phyloP scores from a whole-genome alignment of 2,888 invertebrate genomes.

The Patella caerulea region DNA sequence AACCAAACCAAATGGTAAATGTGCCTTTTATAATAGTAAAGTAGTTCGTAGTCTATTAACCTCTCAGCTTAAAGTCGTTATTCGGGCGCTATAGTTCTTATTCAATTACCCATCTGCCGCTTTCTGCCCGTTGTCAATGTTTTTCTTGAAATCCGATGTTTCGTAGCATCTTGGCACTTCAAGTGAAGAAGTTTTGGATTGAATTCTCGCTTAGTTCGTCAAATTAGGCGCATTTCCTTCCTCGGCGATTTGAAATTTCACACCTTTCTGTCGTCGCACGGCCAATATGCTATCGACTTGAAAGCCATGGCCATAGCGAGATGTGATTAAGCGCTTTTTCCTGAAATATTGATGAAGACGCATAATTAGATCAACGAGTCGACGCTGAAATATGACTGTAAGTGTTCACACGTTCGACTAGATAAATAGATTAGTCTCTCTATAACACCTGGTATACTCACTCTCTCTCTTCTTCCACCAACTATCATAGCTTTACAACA shows the following conservation, averaged over 20 bases:
- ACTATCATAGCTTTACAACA: too few relatives aligned
- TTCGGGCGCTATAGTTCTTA: neutral
- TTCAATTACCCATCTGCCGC: constrained; percentile 25
- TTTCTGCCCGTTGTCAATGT: constrained; percentile 1
- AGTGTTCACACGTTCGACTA: constrained; percentile 50
- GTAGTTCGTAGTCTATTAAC: too few relatives aligned
- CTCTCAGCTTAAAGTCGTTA: too few relatives aligned
- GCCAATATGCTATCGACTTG: constrained; percentile 7
- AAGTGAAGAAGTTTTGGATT: constrained; percentile 32
- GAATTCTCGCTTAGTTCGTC: constrained; percentile 47
- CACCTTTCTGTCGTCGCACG: constrained; percentile 40
- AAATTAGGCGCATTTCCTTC: constrained; percentile 50
- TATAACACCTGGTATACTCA: neutral
- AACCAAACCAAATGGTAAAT: too few relatives aligned
- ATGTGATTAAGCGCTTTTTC: constrained; percentile 53
- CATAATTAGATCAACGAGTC: constrained; percentile 53
- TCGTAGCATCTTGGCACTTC: constrained; percentile 17
- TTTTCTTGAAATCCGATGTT: constrained; percentile 23
- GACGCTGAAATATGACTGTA: constrained; percentile 48
- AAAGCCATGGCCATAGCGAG: constrained; percentile 26
- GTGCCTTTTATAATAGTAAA: too few relatives aligned
- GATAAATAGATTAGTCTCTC: constrained; percentile 50
- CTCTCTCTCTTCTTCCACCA: too few relatives aligned
- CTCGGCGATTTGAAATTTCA: constrained; percentile 57
- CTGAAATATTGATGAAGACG: constrained; percentile 56